Evolutionary conservation across 2,888 invertebrate genomes (phyloP).

Genomic region (Xestia xanthographa): DNA sequence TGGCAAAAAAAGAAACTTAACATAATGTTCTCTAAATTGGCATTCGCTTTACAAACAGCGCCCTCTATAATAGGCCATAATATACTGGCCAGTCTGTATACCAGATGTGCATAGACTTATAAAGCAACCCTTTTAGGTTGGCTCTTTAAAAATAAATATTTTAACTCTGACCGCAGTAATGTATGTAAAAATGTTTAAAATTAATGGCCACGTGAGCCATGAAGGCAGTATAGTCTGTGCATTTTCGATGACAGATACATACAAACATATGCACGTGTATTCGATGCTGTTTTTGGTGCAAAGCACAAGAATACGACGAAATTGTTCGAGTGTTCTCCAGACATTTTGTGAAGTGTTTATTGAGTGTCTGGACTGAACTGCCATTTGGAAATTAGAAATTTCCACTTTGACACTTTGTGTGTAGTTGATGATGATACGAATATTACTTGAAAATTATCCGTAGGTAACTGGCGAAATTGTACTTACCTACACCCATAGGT

Average conservation of each 20-base stretch:
- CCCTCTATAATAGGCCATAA: neutral
- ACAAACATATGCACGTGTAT: constrained; percentile 78
- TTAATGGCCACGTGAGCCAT: constrained; percentile 69
- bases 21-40: neutral
- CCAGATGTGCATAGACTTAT: constrained; percentile 60
- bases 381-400: too few relatives aligned
- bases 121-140: constrained; percentile 59
- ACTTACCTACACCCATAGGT: too few relatives aligned
- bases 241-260: constrained; percentile 81
- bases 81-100: constrained; percentile 20
- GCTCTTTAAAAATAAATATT: constrained; percentile 79
- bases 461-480: neutral
- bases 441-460: neutral
- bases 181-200: constrained; percentile 69
- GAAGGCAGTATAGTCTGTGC: constrained; percentile 66
- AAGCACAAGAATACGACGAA: constrained; percentile 32
- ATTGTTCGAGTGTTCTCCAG: neutral
- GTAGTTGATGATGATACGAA: neutral
- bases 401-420: neutral
- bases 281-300: constrained; percentile 36
- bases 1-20: neutral
- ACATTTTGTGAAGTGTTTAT: neutral
- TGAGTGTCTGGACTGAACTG: too few relatives aligned
- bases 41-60: neutral
- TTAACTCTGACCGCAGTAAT: constrained; percentile 73